Evolutionary conservation across 1,140 invertebrate genomes (phyloP).

Genomic region (Orussus abietinus): DNA sequence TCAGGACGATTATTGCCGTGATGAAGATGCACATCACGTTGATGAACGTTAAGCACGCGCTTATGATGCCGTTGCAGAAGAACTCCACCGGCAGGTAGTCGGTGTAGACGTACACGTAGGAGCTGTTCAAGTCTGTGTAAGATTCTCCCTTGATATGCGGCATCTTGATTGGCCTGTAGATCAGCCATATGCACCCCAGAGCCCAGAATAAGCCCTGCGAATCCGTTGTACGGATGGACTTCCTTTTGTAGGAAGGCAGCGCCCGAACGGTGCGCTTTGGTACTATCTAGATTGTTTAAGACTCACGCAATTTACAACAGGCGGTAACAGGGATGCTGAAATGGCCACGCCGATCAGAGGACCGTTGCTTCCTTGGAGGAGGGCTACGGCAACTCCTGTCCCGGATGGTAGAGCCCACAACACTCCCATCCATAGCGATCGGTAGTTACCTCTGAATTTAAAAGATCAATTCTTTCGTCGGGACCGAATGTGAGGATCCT

Average conservation of each 20-base stretch:
- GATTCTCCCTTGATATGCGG: slow-evolving; percentile 66
- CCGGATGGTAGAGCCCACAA: slow-evolving; percentile 69
- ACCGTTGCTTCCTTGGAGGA: slow-evolving; percentile 78
- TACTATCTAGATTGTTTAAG: slow-evolving; percentile 10
- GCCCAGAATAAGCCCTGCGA: slow-evolving; percentile 73
- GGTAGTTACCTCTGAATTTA: slow-evolving; percentile 60
- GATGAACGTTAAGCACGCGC: slow-evolving; percentile 73
- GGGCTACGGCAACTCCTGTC: slow-evolving; percentile 78
- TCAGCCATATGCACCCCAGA: slow-evolving; percentile 66
- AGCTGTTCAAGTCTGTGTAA: slow-evolving; percentile 57
- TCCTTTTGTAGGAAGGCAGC: neutral
- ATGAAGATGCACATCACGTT: slow-evolving; percentile 84
- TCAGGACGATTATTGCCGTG: slow-evolving; percentile 75
- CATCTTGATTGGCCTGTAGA: slow-evolving; percentile 64
- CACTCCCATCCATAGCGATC: slow-evolving; percentile 69
- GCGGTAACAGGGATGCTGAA: slow-evolving; percentile 82
- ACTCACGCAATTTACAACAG: slow-evolving; percentile 80
- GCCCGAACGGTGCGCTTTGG: no score
- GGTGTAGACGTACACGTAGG: slow-evolving; percentile 65
- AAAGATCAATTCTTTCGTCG: neutral
- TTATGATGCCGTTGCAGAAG: slow-evolving; percentile 73
- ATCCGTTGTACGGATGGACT: no score
- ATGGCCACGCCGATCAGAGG: slow-evolving; percentile 86
- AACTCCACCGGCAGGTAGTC: slow-evolving; percentile 73
- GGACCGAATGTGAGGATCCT: slow-evolving; percentile 6